These are phyloP conservation scores for Nomada fucata DNA, from an alignment of 2,888 invertebrate species.

Conservation along the genomic window DNA sequence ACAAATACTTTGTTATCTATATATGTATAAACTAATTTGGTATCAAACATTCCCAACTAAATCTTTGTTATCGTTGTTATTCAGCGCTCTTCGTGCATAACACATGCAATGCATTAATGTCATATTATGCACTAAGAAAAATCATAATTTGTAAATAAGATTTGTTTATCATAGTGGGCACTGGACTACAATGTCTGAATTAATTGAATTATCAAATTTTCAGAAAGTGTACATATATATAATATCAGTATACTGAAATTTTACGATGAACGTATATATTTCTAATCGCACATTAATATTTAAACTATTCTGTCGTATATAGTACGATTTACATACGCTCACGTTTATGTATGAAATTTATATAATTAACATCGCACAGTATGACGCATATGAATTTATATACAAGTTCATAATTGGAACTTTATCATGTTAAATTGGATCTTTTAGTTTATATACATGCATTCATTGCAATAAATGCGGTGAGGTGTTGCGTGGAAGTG, in stretches of 20 bases:
- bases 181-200: constrained; percentile 59
- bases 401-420: too few relatives aligned
- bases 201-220: constrained; percentile 24
- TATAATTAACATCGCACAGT: too few relatives aligned
- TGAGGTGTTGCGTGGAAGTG: background rate
- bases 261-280: constrained; percentile 16
- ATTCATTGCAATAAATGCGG: background rate
- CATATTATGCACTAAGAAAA: constrained; percentile 26
- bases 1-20: constrained; percentile 42
- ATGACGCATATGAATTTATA: too few relatives aligned
- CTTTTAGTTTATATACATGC: too few relatives aligned
- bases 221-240: constrained; percentile 28
- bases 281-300: background rate
- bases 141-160: constrained; percentile 48
- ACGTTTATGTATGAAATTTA: background rate
- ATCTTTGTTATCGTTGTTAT: constrained; percentile 22
- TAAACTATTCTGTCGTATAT: too few relatives aligned
- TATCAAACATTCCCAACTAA: constrained; percentile 46
- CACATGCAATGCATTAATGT: constrained; percentile 1
- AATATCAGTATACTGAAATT: constrained; percentile 23
- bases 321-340: too few relatives aligned
- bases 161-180: constrained; percentile 51
- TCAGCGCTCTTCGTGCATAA: constrained; percentile 27
- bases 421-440: too few relatives aligned
- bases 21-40: constrained; percentile 44